Evolutionary conservation across 37 sponge, comb jelly and placozoan species (phyloP).

Genomic region (Theonella swinhoei): DNA sequence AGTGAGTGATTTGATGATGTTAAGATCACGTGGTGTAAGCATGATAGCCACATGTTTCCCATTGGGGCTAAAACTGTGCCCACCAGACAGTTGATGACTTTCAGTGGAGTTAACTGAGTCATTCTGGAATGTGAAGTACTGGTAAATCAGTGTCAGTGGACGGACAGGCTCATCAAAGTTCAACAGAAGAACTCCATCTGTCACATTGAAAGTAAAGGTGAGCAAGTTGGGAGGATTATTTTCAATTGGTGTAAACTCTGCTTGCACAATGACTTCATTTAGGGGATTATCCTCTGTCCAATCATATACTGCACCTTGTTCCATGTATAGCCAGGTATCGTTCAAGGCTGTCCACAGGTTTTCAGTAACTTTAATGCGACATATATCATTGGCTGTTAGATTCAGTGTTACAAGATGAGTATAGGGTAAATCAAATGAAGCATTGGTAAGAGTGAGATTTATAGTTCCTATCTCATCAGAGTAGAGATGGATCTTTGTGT

Average conservation of each 20-base stretch:
- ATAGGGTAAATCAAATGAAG: constrained; percentile 54
- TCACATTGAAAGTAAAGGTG: constrained; percentile 74
- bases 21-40: constrained; percentile 71
- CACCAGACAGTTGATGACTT: constrained; percentile 66
- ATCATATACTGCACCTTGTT: constrained; percentile 78
- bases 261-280: constrained; percentile 27
- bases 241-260: constrained; percentile 65
- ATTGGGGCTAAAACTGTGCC: constrained; percentile 49
- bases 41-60: constrained; percentile 63
- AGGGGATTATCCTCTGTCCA: constrained; percentile 79
- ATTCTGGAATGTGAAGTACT: constrained; percentile 59
- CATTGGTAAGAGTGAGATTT: constrained; percentile 72
- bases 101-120: constrained; percentile 41
- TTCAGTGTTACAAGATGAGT: constrained; percentile 62
- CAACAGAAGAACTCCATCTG: constrained; percentile 68
- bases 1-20: constrained; percentile 77
- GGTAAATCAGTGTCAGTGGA: constrained; percentile 41
- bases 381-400: constrained; percentile 63
- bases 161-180: constrained; percentile 91
- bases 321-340: constrained; percentile 78
- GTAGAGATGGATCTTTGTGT: constrained; percentile 62
- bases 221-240: constrained; percentile 52
- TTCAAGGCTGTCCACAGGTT: constrained; percentile 57
- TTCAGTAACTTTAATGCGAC: constrained; percentile 75
- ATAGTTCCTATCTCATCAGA: constrained; percentile 71